Percentiles rank a stretch among this genome's conserved stretches.
Conservation (phyloP, 2,797 vertebrate genomes). For the Platalea minor region DNA sequence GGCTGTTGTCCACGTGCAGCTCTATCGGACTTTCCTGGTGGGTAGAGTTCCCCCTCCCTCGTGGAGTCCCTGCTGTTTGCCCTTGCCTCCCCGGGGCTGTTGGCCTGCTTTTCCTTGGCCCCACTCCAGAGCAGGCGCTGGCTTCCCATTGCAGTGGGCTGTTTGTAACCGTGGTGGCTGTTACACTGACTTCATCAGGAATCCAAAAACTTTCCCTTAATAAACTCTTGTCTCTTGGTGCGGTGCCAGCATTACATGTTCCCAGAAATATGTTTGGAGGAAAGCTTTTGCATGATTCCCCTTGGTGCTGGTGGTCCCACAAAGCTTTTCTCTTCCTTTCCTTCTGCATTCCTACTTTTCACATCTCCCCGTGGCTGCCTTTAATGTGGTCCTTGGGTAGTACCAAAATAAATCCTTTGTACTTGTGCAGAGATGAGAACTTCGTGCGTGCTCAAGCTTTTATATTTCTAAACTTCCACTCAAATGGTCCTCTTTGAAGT, state of each 20-base stretch:
- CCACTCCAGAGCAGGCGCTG: neutral
- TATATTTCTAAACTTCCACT: neutral
- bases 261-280: constrained; percentile 48
- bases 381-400: neutral
- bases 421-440: neutral
- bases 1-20: neutral
- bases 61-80: neutral
- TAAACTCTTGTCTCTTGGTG: constrained; percentile 2
- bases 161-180: neutral
- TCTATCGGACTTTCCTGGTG: neutral
- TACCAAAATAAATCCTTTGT: constrained; percentile 42
- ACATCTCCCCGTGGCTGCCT: neutral
- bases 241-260: constrained; percentile 19
- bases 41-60: neutral
- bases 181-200: constrained; percentile 3
- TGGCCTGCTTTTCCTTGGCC: constrained; percentile 2
- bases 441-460: accelerated
- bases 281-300: neutral
- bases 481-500: neutral
- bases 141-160: neutral
- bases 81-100: neutral
- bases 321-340: neutral
- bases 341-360: neutral
- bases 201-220: constrained; percentile 18
- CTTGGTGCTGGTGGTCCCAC: constrained; percentile 7